Percentiles rank a stretch among this genome's conserved stretches.
These are phyloP conservation scores for Acrobeloides nanus DNA, from an alignment of 2,888 invertebrate genomes.

Conservation along the genomic window DNA sequence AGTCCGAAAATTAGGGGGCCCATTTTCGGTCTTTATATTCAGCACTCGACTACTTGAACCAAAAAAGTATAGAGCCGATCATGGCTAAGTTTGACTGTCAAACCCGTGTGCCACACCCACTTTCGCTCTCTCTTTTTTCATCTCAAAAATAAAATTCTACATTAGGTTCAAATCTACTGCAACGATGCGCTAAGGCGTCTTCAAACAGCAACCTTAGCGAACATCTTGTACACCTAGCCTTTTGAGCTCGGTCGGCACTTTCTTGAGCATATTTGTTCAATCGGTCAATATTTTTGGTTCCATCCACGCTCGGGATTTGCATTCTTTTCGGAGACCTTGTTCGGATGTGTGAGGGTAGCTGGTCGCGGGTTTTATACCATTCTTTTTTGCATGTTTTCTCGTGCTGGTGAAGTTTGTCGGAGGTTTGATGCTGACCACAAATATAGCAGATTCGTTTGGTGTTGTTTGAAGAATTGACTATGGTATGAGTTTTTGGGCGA, in stretches of 20 bases:
- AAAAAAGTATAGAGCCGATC: no score
- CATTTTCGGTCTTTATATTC: no score
- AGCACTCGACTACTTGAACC: no score
- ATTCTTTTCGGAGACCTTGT: constrained; percentile 3
- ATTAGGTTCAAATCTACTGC: constrained; percentile 13
- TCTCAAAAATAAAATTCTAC: constrained; percentile 12
- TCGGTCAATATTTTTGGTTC: neutral
- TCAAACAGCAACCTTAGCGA: constrained; percentile 2
- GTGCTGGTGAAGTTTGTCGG: neutral
- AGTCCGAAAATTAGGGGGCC: no score
- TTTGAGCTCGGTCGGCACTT: neutral
- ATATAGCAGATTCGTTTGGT: constrained; percentile 10
- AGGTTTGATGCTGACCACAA: constrained; percentile 2
- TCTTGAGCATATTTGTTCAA: constrained; percentile 2
- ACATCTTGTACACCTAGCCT: constrained; percentile 8
- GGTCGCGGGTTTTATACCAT: constrained; percentile 4
- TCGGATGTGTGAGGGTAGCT: constrained; percentile 9
- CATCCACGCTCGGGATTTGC: constrained; percentile 9
- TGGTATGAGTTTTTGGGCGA: constrained; percentile 1
- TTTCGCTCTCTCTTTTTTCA: neutral
- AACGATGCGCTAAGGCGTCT: constrained; percentile 9
- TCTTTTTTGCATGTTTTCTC: constrained; percentile 14
- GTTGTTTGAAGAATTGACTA: neutral
- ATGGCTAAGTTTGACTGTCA: no score
- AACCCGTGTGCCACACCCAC: no score